Conservation (phyloP, 2,888 invertebrate species). For the Ischnura elegans region DNA sequence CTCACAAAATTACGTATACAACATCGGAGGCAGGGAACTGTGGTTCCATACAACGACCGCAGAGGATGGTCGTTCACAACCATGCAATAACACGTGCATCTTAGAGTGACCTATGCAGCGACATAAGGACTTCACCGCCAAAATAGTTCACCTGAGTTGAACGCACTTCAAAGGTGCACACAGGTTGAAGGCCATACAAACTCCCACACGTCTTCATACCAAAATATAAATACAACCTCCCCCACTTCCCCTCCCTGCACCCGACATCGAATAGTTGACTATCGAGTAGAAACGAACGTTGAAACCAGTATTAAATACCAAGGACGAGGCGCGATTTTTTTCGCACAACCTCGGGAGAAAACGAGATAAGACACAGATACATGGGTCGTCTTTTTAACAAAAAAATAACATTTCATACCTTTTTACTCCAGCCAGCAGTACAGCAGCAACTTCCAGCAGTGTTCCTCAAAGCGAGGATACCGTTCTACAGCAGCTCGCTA, state of each 20-base stretch:
- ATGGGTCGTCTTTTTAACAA: not conserved
- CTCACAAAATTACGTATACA: not conserved
- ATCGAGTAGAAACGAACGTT: constrained; percentile 55
- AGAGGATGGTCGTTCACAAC: not conserved
- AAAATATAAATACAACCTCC: constrained; percentile 51
- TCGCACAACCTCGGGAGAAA: not conserved
- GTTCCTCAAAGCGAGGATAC: constrained; percentile 58
- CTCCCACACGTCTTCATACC: constrained; percentile 54
- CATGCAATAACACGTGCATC: constrained; percentile 25
- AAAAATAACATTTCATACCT: constrained; percentile 29
- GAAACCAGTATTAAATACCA: constrained; percentile 42
- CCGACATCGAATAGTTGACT: constrained; percentile 53
- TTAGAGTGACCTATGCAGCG: not conserved
- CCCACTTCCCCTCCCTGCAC: constrained; percentile 41
- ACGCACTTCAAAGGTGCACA: constrained; percentile 20
- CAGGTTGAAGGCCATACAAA: constrained; percentile 69
- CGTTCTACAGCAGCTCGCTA: constrained; percentile 64
- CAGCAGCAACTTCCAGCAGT: constrained; percentile 59
- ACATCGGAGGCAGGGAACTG: not conserved
- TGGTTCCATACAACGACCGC: constrained; percentile 39
- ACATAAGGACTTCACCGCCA: not conserved
- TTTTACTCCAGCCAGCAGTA: constrained; percentile 60
- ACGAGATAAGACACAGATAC: not conserved
- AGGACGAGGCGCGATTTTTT: not conserved
- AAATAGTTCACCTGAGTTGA: constrained; percentile 34